Conservation (phyloP, 2,113 vertebrate genomes). For the Catharus fuscescens region DNA sequence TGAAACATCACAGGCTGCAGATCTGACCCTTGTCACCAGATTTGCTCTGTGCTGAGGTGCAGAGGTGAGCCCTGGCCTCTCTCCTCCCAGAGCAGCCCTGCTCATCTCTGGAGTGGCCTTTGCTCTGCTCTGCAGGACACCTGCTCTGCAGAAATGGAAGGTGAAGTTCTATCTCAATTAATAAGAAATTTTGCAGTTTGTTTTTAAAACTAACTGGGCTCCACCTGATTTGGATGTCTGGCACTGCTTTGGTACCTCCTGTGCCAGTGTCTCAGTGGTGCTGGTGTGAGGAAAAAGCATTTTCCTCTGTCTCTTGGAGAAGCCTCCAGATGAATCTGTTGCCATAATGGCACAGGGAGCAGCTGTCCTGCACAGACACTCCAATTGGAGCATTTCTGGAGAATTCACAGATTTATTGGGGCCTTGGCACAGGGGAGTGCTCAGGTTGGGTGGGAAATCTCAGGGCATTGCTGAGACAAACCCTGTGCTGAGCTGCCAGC, state of each 20-base stretch:
- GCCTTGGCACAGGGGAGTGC: background rate
- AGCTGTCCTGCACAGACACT: background rate
- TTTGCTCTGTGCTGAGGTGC: too few relatives aligned
- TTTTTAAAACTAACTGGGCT: background rate
- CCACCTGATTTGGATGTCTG: background rate
- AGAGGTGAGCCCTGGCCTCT: background rate
- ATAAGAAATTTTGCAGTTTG: background rate
- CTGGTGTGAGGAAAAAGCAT: background rate
- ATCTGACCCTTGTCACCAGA: rapidly evolving
- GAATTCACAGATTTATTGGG: background rate
- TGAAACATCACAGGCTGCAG: background rate
- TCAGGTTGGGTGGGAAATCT: too few relatives aligned
- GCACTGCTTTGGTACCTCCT: background rate
- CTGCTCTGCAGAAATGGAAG: background rate
- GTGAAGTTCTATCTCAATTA: background rate
- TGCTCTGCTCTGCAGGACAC: rapidly evolving
- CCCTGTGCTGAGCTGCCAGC: background rate
- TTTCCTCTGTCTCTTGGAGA: background rate
- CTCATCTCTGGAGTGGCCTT: background rate
- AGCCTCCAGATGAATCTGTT: background rate
- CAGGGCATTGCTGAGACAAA: background rate
- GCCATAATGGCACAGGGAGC: rapidly evolving
- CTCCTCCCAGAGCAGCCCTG: background rate
- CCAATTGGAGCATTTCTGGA: background rate
- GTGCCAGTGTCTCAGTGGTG: rapidly evolving